Evolutionary conservation across 2,797 vertebrate species (phyloP), one percentile per base, ranked within the genome.

Genomic region (Anguilla megastoma): DNA sequence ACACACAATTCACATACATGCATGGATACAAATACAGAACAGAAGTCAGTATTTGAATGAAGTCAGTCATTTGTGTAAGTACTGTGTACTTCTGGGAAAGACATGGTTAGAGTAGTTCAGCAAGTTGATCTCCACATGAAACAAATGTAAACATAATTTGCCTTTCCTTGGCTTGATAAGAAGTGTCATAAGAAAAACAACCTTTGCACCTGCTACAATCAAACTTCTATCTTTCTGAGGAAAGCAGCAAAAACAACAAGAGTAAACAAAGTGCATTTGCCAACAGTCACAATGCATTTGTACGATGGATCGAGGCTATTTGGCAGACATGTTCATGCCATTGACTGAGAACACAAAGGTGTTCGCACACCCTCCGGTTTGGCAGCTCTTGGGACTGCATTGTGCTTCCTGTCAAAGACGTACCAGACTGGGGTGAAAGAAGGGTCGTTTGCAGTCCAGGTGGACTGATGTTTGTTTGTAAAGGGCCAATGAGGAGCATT

Each of bases 131-230:
- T 85, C n/a, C 8, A 3, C 52, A 85, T 85, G 33, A 21, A 56
- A 16, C n/a, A 30, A 30, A 58, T 56, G 14, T 92, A 93, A 94
- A 92, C 89, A 93, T 91, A 91, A 92, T 92, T 90, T 90, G 88
- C 92, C 88, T 89, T 87, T 90, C 50, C 63, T 87, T 86, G 88
- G 30, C 71, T 41, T 41, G 71, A 3, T 76, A 16, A 76, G 33
- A 36, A 18, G 30, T 16, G 33, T 36, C 14, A 12, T 36, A 36
- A 41, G 27, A 3, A 14, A 76, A 8, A 76, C 4, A 76, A 3
- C 33, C 33, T 16, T 41, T 41, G 12, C 33, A n/a, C 33, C 30
- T 41, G 33, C 10, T 3, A 33, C 27, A 71, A 71, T 71, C 24
- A 30, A 71, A 27, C 2, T 16, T 18, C 27, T 33, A 14, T 36